Percentiles rank a stretch among this genome's conserved stretches.
Evolutionary conservation across 2,888 invertebrate genomes (phyloP).

Genomic region (Eupithecia subfuscata): DNA sequence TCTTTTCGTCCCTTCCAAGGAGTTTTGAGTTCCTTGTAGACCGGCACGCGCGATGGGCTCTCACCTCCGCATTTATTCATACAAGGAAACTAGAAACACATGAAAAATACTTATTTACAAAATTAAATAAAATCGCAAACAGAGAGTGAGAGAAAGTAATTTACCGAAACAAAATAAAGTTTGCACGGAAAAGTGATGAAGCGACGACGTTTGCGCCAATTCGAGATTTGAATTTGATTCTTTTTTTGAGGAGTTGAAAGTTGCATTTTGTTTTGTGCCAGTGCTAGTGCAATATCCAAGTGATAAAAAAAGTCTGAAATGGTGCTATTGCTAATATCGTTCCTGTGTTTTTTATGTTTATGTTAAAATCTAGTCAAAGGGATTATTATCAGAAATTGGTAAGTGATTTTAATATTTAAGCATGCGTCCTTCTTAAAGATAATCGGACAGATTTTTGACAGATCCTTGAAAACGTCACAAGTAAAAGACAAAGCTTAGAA

Average conservation of each 20-base stretch:
- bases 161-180: constrained; percentile 6
- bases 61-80: constrained; percentile 52
- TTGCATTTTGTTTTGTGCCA: constrained; percentile 26
- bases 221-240: constrained; percentile 55
- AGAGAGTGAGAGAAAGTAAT: not conserved
- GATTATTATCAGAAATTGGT: constrained; percentile 37
- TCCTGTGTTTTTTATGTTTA: not conserved
- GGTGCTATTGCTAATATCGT: constrained; percentile 29
- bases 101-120: not conserved
- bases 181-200: constrained; percentile 1
- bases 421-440: not conserved
- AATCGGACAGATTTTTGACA: too few relatives aligned
- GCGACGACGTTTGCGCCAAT: constrained; percentile 56
- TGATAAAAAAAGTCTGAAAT: constrained; percentile 36
- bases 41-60: constrained; percentile 71
- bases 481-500: too few relatives aligned
- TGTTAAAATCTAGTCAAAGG: constrained; percentile 9
- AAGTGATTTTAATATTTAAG: constrained; percentile 38
- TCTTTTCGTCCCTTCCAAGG: constrained; percentile 75
- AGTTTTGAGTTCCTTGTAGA: constrained; percentile 76
- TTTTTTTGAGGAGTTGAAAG: constrained; percentile 18
- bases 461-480: too few relatives aligned
- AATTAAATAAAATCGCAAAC: not conserved
- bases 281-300: constrained; percentile 52
- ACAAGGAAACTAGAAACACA: constrained; percentile 27